phyloP scores from a whole-genome alignment of 2,888 invertebrate species.

The Tiliacea citrago region DNA sequence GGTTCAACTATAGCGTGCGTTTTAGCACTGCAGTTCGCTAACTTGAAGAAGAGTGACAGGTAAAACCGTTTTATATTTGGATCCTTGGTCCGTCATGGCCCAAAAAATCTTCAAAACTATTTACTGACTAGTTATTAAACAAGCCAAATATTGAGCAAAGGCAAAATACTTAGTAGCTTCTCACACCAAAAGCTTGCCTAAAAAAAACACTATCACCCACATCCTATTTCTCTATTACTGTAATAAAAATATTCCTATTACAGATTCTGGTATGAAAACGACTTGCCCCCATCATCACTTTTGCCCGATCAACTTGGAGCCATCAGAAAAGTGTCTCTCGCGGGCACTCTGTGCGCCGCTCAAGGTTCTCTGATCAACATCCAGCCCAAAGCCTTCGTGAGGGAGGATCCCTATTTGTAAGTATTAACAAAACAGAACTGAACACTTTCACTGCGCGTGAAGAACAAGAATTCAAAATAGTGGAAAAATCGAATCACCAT shows the following conservation, averaged over 20 bases:
- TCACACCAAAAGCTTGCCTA: neutral
- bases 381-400: conserved; percentile 96
- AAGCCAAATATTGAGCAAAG: neutral
- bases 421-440: conserved; percentile 69
- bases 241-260: neutral
- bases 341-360: conserved; percentile 95
- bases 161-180: neutral
- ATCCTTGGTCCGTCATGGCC: too few species aligned
- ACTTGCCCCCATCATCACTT: conserved; percentile 96
- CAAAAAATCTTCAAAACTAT: neutral
- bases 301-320: conserved; percentile 94
- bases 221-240: neutral
- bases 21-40: conserved; percentile 95
- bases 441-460: neutral
- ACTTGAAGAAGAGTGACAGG: conserved; percentile 95
- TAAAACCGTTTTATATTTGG: conserved; percentile 55
- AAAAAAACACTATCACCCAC: neutral
- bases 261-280: conserved; percentile 98
- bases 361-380: conserved; percentile 93
- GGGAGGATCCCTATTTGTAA: conserved; percentile 96
- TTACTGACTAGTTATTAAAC: too few species aligned
- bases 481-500: neutral
- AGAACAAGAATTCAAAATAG: neutral
- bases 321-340: conserved; percentile 94
- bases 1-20: conserved; percentile 98